Evolutionary conservation across 2,888 invertebrate species (phyloP).

Genomic region (Himalopsyche anomala): DNA sequence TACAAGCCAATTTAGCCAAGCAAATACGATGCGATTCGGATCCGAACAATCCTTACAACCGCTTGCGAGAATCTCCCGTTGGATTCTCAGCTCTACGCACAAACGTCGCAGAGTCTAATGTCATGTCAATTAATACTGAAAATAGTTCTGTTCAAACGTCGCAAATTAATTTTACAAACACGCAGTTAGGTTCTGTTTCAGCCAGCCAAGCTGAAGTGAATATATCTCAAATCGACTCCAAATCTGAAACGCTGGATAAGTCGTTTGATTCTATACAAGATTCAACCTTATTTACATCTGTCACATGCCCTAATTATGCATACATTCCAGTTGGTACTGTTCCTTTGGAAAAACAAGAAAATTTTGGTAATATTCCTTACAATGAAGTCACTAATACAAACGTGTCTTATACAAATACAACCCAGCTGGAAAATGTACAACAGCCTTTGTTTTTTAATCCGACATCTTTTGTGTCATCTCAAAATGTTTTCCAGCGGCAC

Average conservation of each 20-base stretch:
- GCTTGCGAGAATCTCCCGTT: neutral
- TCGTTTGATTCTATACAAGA: neutral
- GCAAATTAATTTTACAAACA: neutral
- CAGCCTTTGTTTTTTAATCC: conserved; percentile 47
- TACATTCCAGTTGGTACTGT: neutral
- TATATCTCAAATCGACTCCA: neutral
- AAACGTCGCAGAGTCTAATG: neutral
- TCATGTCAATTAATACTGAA: neutral
- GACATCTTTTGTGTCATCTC: neutral
- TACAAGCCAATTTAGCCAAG: neutral
- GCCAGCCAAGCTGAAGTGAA: neutral
- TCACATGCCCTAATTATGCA: conserved; percentile 17
- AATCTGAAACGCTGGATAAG: neutral
- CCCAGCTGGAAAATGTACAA: conserved; percentile 5
- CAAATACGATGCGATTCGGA: conserved; percentile 9
- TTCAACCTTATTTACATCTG: neutral
- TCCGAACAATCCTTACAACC: conserved; percentile 15
- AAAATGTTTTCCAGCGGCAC: neutral
- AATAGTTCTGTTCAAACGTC: neutral
- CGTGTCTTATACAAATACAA: neutral
- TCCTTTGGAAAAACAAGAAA: neutral
- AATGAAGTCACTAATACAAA: neutral
- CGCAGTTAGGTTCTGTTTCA: neutral
- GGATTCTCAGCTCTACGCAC: neutral
- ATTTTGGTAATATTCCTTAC: conserved; percentile 7